phyloP scores from a whole-genome alignment of 2,888 invertebrate species.

The Diabrotica balteata region DNA sequence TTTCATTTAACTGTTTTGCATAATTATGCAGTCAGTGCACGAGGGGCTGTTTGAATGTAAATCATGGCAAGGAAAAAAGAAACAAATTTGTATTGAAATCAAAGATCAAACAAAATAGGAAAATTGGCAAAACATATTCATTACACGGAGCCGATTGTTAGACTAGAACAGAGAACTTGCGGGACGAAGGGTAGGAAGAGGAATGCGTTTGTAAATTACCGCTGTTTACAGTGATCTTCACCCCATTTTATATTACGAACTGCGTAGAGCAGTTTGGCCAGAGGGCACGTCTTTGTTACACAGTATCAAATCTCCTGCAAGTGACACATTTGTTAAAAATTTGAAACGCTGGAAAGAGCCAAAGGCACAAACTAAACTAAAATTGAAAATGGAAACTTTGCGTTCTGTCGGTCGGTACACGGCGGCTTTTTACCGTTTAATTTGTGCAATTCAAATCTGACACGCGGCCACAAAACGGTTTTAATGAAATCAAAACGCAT shows the following conservation, averaged over 20 bases:
- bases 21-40: too few species aligned
- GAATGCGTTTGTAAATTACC: conserved; percentile 14
- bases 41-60: too few species aligned
- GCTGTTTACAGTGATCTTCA: conserved; percentile 34
- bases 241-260: conserved; percentile 44
- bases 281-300: conserved; percentile 51
- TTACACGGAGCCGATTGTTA: conserved; percentile 11
- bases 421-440: conserved; percentile 44
- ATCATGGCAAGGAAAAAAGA: not conserved
- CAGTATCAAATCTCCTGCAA: conserved; percentile 57
- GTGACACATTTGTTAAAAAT: conserved; percentile 60
- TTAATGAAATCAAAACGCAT: conserved; percentile 59
- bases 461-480: conserved; percentile 47
- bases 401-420: conserved; percentile 34
- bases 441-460: conserved; percentile 53
- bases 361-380: conserved; percentile 38
- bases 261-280: conserved; percentile 47
- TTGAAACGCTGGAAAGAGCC: conserved; percentile 36
- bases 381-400: conserved; percentile 58
- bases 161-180: not conserved
- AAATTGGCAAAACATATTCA: conserved; percentile 7
- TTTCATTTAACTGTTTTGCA: too few species aligned
- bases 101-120: conserved; percentile 14
- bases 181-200: not conserved
- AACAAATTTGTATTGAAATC: conserved; percentile 2